Conservation (phyloP, 2,888 invertebrate species). For the Rotaria magnacalcarata region DNA sequence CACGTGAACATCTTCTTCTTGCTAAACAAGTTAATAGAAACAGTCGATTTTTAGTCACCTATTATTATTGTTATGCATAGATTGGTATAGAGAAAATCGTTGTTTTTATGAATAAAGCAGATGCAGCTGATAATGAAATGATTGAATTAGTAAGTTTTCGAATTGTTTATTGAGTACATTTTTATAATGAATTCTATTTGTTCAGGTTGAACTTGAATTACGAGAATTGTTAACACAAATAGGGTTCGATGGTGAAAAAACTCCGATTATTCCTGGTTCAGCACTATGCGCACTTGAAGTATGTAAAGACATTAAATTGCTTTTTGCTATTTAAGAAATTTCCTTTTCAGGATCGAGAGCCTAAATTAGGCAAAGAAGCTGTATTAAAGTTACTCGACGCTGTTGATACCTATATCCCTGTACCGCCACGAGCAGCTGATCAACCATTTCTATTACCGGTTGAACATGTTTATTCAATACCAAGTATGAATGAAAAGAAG, state of each 20-base stretch:
- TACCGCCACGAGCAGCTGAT: slow-evolving; percentile 74
- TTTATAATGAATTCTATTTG: no score
- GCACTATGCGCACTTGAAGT: slow-evolving; percentile 81
- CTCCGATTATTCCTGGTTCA: slow-evolving; percentile 75
- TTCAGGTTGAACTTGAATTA: slow-evolving; percentile 78
- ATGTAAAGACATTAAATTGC: slow-evolving; percentile 8
- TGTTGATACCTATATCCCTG: slow-evolving; percentile 77
- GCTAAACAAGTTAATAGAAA: slow-evolving; percentile 70
- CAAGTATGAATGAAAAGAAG: slow-evolving; percentile 60
- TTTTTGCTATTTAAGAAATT: not conserved
- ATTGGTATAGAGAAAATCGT: slow-evolving; percentile 88
- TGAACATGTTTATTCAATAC: slow-evolving; percentile 83
- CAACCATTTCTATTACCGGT: slow-evolving; percentile 89
- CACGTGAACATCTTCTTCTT: slow-evolving; percentile 85
- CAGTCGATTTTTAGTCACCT: slow-evolving; percentile 47
- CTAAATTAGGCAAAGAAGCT: slow-evolving; percentile 66
- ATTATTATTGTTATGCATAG: not conserved
- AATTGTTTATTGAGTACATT: no score
- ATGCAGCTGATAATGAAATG: slow-evolving; percentile 91
- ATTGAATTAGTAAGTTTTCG: slow-evolving; percentile 69
- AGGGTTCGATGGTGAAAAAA: slow-evolving; percentile 86
- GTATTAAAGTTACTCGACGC: slow-evolving; percentile 76
- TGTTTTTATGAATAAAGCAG: slow-evolving; percentile 87
- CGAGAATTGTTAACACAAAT: slow-evolving; percentile 84
- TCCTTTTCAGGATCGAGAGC: slow-evolving; percentile 53